Conservation (phyloP, 2,113 vertebrate genomes). For the Gobio gobio region DNA sequence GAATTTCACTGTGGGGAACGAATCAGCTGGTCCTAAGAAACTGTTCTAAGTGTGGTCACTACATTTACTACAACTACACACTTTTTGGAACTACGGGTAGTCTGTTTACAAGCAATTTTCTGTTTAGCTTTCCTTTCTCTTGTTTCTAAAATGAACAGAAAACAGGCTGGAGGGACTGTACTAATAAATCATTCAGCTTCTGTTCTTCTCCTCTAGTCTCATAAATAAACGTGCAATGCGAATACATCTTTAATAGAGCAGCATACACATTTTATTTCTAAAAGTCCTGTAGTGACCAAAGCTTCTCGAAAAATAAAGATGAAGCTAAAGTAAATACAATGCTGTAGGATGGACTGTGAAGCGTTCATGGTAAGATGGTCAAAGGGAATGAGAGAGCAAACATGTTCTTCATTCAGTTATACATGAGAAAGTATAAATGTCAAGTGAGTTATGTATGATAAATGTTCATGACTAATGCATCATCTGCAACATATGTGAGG, state of each 20-base stretch:
- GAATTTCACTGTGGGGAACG: neutral
- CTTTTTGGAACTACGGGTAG: neutral
- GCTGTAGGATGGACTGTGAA: neutral
- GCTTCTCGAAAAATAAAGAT: slow-evolving; percentile 57
- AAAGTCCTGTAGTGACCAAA: slow-evolving; percentile 56
- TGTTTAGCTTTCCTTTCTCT: slow-evolving; percentile 29
- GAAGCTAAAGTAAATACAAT: neutral
- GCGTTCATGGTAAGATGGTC: neutral
- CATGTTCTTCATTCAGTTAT: neutral
- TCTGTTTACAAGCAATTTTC: slow-evolving; percentile 9
- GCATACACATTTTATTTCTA: slow-evolving; percentile 52
- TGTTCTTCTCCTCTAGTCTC: slow-evolving; percentile 55
- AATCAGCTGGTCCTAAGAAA: neutral
- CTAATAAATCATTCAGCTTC: slow-evolving; percentile 73
- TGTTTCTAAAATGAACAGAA: slow-evolving; percentile 65
- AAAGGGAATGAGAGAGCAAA: neutral
- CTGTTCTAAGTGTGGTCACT: neutral
- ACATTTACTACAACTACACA: neutral
- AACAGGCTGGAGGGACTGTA: slow-evolving; percentile 62
- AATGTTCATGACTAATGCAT: slow-evolving; percentile 18
- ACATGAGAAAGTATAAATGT: slow-evolving; percentile 6
- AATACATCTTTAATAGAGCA: slow-evolving; percentile 69
- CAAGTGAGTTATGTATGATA: neutral
- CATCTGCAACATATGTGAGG: neutral
- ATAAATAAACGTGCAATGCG: slow-evolving; percentile 53